phyloP scores from a whole-genome alignment of 2,113 vertebrate species.

The Sporophila hypoxantha region DNA sequence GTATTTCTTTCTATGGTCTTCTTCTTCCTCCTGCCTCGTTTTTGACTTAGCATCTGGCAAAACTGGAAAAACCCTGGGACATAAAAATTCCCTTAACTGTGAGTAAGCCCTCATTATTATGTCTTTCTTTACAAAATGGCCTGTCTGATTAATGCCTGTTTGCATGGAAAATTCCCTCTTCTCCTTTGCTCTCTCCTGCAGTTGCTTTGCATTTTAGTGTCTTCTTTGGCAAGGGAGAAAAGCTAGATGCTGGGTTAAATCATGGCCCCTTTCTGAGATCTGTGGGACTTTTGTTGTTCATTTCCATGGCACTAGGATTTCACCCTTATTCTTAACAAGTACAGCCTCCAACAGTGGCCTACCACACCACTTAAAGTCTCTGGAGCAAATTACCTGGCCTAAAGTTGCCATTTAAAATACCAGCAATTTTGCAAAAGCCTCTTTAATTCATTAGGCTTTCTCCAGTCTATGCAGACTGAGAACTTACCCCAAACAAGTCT shows the following conservation, averaged over 20 bases:
- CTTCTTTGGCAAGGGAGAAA: not conserved
- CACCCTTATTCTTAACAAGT: not conserved
- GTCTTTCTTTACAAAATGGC: not conserved
- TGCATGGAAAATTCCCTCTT: slow-evolving; percentile 17
- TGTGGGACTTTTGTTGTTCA: not conserved
- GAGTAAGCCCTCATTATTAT: slow-evolving; percentile 33
- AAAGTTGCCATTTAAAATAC: slow-evolving; percentile 10
- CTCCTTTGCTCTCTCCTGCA: not conserved
- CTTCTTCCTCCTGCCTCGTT: not conserved
- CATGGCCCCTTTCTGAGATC: not conserved
- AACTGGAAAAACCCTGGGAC: slow-evolving; percentile 35
- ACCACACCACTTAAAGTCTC: not conserved
- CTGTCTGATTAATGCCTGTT: slow-evolving; percentile 32
- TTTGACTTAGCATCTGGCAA: slow-evolving; percentile 20
- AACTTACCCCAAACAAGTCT: not conserved
- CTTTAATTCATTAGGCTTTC: slow-evolving; percentile 16
- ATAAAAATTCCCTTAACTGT: slow-evolving; percentile 40
- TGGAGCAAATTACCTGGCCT: not conserved
- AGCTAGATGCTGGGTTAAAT: not conserved
- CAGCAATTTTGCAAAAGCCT: slow-evolving; percentile 14
- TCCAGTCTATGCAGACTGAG: not conserved
- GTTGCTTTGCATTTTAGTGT: not conserved
- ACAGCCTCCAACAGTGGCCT: not conserved
- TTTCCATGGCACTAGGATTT: not conserved
- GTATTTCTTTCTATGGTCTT: not conserved